These are phyloP conservation scores for Cyprinodon tularosa DNA, from an alignment of 2,113 vertebrate genomes.

Conservation along the genomic window DNA sequence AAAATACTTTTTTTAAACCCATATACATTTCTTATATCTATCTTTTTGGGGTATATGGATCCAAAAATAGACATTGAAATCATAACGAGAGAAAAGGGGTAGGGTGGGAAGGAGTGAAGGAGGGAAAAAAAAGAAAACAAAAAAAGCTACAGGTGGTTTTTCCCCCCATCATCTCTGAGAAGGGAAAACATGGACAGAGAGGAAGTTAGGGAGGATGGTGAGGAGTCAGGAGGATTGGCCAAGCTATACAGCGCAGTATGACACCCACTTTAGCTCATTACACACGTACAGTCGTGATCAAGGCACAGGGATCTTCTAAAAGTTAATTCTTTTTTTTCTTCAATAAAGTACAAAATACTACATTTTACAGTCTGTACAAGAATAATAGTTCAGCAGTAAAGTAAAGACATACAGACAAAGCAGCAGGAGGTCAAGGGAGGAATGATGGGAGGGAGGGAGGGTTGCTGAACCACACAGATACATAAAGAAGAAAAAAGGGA, in stretches of 20 bases:
- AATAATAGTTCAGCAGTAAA: conserved; percentile 97
- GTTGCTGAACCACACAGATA: conserved; percentile 32
- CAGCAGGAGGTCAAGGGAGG: conserved; percentile 38
- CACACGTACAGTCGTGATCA: conserved; percentile 97
- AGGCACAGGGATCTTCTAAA: conserved; percentile 99
- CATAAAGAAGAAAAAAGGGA: conserved; percentile 11
- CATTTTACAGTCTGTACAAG: conserved; percentile 99
- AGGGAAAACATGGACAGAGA: conserved; percentile 9
- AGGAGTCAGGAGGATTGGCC: conserved; percentile 75
- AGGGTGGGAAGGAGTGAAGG: not conserved
- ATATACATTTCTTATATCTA: conserved; percentile 81
- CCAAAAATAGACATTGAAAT: conserved; percentile 82
- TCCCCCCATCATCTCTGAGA: conserved; percentile 31
- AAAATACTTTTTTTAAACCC: conserved; percentile 81
- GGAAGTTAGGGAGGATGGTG: conserved; percentile 19
- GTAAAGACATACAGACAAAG: conserved; percentile 82
- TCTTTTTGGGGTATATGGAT: conserved; percentile 78
- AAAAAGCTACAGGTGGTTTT: conserved; percentile 65
- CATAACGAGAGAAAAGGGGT: conserved; percentile 78
- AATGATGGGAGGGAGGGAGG: conserved; percentile 14
- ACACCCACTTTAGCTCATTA: conserved; percentile 94
- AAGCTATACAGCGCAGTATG: conserved; percentile 93
- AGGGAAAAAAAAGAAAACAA: conserved; percentile 49
- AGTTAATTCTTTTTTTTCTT: conserved; percentile 84
- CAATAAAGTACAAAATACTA: conserved; percentile 99